Percentiles rank a stretch among this genome's conserved stretches.
phyloP scores from a whole-genome alignment of 1,140 invertebrate species.

The Goniozus legneri region DNA sequence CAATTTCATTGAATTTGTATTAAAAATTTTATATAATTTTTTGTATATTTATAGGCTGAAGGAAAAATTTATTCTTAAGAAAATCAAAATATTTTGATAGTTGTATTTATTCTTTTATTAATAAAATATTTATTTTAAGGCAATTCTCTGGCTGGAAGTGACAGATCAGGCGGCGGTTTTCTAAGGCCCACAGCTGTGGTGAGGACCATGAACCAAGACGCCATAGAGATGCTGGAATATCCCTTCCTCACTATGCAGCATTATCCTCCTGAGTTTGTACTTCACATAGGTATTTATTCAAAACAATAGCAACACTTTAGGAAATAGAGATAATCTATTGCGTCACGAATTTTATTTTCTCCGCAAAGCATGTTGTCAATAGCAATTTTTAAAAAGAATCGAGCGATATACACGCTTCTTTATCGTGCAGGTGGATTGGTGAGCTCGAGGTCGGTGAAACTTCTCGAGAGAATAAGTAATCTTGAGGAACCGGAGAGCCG shows the following conservation, averaged over 20 bases:
- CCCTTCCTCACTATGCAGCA: conserved; percentile 92
- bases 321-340: no score
- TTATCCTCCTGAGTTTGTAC: conserved; percentile 84
- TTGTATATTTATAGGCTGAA: no score
- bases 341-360: no score
- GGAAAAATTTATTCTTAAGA: no score
- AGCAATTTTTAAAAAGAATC: no score
- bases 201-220: conserved; percentile 66
- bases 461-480: conserved; percentile 77
- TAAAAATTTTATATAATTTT: no score
- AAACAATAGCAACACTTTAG: no score
- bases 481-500: conserved; percentile 85
- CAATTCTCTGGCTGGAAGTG: conserved; percentile 66
- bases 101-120: no score
- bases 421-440: conserved; percentile 82
- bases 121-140: conserved; percentile 47
- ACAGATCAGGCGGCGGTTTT: conserved; percentile 49
- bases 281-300: conserved; percentile 82
- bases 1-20: no score
- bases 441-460: conserved; percentile 80
- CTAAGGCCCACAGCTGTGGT: conserved; percentile 53
- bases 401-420: no score
- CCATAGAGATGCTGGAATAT: conserved; percentile 84
- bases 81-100: no score
- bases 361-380: no score